phyloP scores from a whole-genome alignment of 2,888 invertebrate genomes.

The Drosophila recens region DNA sequence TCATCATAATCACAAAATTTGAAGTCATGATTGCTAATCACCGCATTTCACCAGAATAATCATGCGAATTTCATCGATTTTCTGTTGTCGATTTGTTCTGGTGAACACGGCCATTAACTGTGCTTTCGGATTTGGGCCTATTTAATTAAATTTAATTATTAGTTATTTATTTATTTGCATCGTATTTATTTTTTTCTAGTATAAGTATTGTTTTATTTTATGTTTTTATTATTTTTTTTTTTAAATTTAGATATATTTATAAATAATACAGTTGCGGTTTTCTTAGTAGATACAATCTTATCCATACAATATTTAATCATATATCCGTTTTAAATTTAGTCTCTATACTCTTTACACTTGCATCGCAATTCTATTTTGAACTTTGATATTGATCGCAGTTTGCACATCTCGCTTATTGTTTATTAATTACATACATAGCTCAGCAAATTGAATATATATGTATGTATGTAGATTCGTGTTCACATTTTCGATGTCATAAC shows the following conservation, averaged over 20 bases:
- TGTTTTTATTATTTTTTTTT: neutral
- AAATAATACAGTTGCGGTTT: neutral
- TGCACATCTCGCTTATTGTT: slow-evolving; percentile 15
- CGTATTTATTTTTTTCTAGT: no score
- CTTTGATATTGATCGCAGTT: slow-evolving; percentile 20
- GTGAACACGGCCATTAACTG: no score
- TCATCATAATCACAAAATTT: no score
- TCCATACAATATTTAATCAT: neutral
- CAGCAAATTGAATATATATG: neutral
- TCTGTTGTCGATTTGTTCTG: no score
- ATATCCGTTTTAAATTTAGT: neutral
- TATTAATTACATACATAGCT: slow-evolving; percentile 27
- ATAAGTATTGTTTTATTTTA: neutral
- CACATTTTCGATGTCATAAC: slow-evolving; percentile 57
- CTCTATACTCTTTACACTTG: neutral
- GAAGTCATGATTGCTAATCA: no score
- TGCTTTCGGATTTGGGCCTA: no score
- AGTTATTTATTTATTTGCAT: no score
- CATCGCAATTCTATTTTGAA: slow-evolving; percentile 18
- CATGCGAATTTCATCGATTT: no score
- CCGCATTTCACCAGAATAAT: no score
- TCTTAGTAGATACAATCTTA: neutral
- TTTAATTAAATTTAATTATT: no score
- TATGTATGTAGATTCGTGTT: neutral
- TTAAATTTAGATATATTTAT: neutral